These are phyloP conservation scores for Portevinia maculata DNA, from an alignment of 2,888 invertebrate genomes.

Conservation along the genomic window DNA sequence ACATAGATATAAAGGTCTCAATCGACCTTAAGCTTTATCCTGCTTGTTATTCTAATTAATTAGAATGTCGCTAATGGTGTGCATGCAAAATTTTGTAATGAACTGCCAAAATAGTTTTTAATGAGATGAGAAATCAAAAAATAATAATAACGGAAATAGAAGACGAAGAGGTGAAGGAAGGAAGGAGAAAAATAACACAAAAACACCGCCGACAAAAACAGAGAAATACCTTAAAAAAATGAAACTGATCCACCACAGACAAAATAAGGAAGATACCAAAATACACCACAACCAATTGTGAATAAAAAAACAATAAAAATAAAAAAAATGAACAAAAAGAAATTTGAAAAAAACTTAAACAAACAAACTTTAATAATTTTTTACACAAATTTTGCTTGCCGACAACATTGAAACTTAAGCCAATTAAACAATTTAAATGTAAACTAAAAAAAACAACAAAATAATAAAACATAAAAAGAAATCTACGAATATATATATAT, in stretches of 20 bases:
- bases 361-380: conserved; percentile 59
- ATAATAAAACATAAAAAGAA: conserved; percentile 16
- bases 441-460: conserved; percentile 21
- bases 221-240: not conserved
- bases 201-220: conserved; percentile 19
- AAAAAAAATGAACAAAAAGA: conserved; percentile 18
- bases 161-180: conserved; percentile 7
- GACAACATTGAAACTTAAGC: conserved; percentile 63
- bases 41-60: not conserved
- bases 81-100: conserved; percentile 25
- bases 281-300: conserved; percentile 65
- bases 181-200: conserved; percentile 35
- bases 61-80: conserved; percentile 2
- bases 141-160: conserved; percentile 15
- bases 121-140: conserved; percentile 22
- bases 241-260: conserved; percentile 13
- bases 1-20: not conserved
- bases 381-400: conserved; percentile 59
- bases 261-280: conserved; percentile 9
- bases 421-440: conserved; percentile 47
- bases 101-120: conserved; percentile 2
- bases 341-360: conserved; percentile 40
- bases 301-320: conserved; percentile 35
- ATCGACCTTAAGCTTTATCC: not conserved
- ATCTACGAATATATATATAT: not conserved